A percentile compares a stretch with the other conserved stretches of the same genome.
Conservation (phyloP, 2,113 vertebrate species). For the Solenodon paradoxus region DNA sequence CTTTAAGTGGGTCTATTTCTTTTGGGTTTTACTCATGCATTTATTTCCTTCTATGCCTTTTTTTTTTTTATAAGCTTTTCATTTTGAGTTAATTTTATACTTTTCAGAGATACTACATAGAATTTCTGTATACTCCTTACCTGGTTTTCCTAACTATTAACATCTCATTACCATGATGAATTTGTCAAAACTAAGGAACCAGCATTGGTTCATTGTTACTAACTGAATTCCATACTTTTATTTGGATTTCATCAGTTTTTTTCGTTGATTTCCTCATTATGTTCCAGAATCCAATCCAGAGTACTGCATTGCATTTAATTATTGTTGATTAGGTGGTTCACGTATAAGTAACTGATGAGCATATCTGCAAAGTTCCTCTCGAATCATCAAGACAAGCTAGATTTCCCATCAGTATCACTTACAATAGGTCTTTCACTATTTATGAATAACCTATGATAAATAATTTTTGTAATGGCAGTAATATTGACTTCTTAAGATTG, state of each 20-base stretch:
- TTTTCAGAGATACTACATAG: neutral
- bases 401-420: too few relatives aligned
- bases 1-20: neutral
- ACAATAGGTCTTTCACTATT: neutral
- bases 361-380: neutral
- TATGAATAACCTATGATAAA: too few relatives aligned
- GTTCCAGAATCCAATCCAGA: neutral
- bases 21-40: neutral
- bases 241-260: neutral
- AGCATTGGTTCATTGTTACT: neutral
- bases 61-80: neutral
- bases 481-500: neutral
- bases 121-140: neutral
- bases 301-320: neutral
- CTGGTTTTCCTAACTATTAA: neutral
- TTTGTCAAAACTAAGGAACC: neutral
- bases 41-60: neutral
- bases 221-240: neutral
- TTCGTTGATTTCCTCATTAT: neutral
- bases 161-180: neutral
- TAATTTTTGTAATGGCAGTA: neutral
- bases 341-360: neutral
- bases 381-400: too few relatives aligned
- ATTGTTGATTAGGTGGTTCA: too few relatives aligned
- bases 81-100: conserved; percentile 1